phyloP scores from a whole-genome alignment of 1,140 invertebrate species.

The Alviniconcha marisindica region DNA sequence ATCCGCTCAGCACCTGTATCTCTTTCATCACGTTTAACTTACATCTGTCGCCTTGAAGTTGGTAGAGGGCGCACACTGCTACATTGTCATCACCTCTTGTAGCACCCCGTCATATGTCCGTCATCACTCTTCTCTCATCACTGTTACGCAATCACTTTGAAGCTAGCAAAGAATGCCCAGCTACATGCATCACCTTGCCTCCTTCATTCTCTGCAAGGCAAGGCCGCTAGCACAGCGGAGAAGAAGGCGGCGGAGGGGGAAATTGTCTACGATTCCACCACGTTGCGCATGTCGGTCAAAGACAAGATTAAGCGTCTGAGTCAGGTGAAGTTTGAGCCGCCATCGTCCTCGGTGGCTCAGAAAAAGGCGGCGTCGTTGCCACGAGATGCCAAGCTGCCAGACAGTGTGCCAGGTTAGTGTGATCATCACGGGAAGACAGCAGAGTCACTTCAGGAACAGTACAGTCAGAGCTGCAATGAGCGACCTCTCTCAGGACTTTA shows the following conservation, averaged over 20 bases:
- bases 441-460: no score
- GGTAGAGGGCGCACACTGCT: no score
- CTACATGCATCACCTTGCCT: background rate
- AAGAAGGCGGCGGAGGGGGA: constrained; percentile 37
- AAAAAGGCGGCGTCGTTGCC: constrained; percentile 48
- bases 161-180: background rate
- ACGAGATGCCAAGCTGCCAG: constrained; percentile 40
- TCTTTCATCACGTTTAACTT: no score
- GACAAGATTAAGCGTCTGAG: constrained; percentile 60
- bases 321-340: constrained; percentile 31
- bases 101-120: no score
- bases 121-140: no score
- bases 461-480: no score
- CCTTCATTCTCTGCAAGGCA: background rate
- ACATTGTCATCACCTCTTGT: no score
- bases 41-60: no score
- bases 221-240: background rate
- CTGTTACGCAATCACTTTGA: background rate
- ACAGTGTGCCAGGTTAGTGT: constrained; percentile 35
- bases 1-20: no score
- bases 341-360: background rate
- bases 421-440: no score
- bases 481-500: no score
- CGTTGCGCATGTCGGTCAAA: constrained; percentile 53
- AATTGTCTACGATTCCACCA: constrained; percentile 56